A percentile compares a stretch with the other conserved stretches of the same genome.
Conservation (phyloP, 92 coral and sea anemone species). For the Actinostola sp. region DNA sequence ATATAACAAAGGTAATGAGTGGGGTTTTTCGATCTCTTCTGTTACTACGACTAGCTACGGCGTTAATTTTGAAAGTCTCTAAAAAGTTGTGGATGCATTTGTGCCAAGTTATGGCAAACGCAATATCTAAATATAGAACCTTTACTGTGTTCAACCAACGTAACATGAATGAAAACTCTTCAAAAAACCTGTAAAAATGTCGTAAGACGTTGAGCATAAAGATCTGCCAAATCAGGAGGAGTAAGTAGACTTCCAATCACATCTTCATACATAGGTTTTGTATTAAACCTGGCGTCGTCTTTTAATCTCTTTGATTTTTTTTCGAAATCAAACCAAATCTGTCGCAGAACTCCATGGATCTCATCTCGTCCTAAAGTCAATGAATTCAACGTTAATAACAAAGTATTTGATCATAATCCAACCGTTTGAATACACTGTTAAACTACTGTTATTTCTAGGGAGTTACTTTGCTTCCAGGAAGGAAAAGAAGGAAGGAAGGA, state of each 20-base stretch:
- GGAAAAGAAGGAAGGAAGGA: too few species aligned
- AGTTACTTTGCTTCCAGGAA: too few species aligned
- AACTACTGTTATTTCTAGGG: background rate
- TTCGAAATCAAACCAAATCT: constrained; percentile 29
- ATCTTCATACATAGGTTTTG: constrained; percentile 10
- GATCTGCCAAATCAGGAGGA: constrained; percentile 16
- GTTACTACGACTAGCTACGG: too few species aligned
- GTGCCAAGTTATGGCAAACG: background rate
- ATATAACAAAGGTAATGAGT: too few species aligned
- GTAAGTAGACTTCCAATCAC: constrained; percentile 16
- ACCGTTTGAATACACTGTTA: background rate
- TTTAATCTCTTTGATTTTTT: constrained; percentile 5
- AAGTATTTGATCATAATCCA: background rate
- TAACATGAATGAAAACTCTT: too few species aligned
- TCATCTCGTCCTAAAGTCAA: background rate
- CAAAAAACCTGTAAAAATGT: constrained; percentile 42
- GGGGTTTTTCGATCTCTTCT: too few species aligned
- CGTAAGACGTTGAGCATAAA: constrained; percentile 39
- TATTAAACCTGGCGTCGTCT: constrained; percentile 17
- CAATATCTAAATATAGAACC: background rate
- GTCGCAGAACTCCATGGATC: constrained; percentile 30
- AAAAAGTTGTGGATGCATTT: too few species aligned
- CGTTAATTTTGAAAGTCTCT: too few species aligned
- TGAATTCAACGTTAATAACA: background rate
- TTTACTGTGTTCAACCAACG: too few species aligned